Evolutionary conservation across 2,113 vertebrate species (phyloP).

Genomic region (Neogobius melanostomus): DNA sequence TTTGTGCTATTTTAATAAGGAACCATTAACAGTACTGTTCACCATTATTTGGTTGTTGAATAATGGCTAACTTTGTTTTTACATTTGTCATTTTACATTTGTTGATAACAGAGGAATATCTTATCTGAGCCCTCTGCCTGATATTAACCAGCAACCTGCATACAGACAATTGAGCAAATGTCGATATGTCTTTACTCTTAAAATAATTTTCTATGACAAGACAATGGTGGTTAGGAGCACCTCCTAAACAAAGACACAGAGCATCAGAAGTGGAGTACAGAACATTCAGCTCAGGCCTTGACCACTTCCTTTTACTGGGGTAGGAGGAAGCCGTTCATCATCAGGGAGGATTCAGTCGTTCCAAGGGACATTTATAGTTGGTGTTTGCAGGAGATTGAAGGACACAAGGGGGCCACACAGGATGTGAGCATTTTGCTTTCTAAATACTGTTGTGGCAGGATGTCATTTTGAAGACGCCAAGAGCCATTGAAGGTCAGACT

Average conservation of each 20-base stretch:
- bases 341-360: conserved; percentile 18
- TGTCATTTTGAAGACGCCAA: conserved; percentile 41
- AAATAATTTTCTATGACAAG: conserved; percentile 8
- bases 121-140: too few relatives aligned
- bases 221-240: neutral
- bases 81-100: too few relatives aligned
- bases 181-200: neutral
- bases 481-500: conserved; percentile 17
- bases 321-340: conserved; percentile 50
- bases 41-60: too few relatives aligned
- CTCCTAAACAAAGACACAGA: neutral
- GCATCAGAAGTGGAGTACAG: conserved; percentile 16
- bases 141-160: neutral
- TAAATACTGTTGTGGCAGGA: conserved; percentile 44
- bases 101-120: too few relatives aligned
- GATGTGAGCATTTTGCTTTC: conserved; percentile 47
- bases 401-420: conserved; percentile 26
- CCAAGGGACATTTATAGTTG: conserved; percentile 41
- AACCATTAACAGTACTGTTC: too few relatives aligned
- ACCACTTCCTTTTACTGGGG: conserved; percentile 36
- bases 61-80: too few relatives aligned
- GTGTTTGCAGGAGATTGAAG: conserved; percentile 10
- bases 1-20: too few relatives aligned
- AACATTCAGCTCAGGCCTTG: conserved; percentile 4
- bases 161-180: neutral